Conservation (phyloP, 1,140 invertebrate genomes). For the Drosophila tristis region DNA sequence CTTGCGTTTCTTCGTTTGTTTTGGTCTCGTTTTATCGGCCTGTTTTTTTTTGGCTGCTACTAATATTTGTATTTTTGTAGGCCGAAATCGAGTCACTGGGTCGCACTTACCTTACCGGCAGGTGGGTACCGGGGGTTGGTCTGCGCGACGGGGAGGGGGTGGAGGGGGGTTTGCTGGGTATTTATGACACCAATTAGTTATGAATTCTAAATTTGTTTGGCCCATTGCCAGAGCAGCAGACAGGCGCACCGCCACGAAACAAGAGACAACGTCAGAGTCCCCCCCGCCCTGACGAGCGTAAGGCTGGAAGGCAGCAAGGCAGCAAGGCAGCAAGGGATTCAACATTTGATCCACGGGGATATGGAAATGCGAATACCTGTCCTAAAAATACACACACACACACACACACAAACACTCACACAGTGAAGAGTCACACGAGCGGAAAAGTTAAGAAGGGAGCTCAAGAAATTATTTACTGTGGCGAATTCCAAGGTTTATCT, state of each 20-base stretch:
- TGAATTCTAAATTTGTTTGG: slow-evolving; percentile 81
- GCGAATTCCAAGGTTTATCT: no score
- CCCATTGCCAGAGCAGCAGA: slow-evolving; percentile 57
- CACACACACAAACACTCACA: not conserved
- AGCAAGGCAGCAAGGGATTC: not conserved
- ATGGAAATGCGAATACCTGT: slow-evolving; percentile 46
- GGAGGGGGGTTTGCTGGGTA: no score
- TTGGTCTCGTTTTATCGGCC: slow-evolving; percentile 16
- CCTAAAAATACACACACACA: slow-evolving; percentile 32
- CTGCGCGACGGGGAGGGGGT: not conserved
- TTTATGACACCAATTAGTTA: slow-evolving; percentile 82
- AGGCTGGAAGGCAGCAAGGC: no score
- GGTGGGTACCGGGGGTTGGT: slow-evolving; percentile 3
- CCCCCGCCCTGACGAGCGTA: no score
- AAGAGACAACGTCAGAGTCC: not conserved
- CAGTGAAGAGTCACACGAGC: not conserved
- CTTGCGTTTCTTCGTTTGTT: slow-evolving; percentile 16
- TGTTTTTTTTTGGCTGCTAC: slow-evolving; percentile 23
- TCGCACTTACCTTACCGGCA: slow-evolving; percentile 19
- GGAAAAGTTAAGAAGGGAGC: no score
- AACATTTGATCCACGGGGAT: slow-evolving; percentile 36
- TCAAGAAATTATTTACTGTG: no score
- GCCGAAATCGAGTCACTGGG: slow-evolving; percentile 69
- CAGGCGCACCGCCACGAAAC: slow-evolving; percentile 28
- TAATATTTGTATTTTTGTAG: slow-evolving; percentile 19